Conservation (phyloP, 2,113 vertebrate species). For the Rattus rattus region DNA sequence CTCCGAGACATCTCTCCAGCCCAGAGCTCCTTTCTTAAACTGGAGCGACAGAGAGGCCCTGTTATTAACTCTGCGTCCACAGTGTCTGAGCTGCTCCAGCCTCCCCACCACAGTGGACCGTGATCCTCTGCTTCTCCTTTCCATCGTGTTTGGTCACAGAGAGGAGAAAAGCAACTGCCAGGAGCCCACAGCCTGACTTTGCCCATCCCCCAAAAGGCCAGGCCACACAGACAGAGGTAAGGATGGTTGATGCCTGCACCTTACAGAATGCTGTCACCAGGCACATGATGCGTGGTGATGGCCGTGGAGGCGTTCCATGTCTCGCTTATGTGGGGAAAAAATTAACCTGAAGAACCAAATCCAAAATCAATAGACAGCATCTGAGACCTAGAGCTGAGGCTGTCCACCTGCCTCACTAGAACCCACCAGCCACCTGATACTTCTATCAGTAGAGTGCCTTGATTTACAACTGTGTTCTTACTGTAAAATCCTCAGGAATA, state of each 20-base stretch:
- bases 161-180: neutral
- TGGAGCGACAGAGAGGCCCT: neutral
- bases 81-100: neutral
- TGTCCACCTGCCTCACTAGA: neutral
- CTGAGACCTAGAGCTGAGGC: neutral
- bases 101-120: neutral
- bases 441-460: neutral
- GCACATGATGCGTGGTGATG: conserved; percentile 51
- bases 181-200: neutral
- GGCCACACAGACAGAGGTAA: neutral
- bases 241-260: conserved; percentile 57
- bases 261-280: conserved; percentile 55
- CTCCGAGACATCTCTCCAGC: too few species aligned
- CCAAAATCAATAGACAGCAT: neutral
- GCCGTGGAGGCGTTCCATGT: neutral
- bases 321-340: neutral
- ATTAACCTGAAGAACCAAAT: conserved; percentile 48
- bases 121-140: neutral
- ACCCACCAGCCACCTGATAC: too few species aligned
- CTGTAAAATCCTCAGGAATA: neutral
- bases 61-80: neutral
- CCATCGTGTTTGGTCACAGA: neutral
- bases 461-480: neutral
- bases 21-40: neutral
- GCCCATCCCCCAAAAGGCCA: conserved; percentile 43